Conservation (phyloP, 2,113 vertebrate species). For the Megalops atlanticus region DNA sequence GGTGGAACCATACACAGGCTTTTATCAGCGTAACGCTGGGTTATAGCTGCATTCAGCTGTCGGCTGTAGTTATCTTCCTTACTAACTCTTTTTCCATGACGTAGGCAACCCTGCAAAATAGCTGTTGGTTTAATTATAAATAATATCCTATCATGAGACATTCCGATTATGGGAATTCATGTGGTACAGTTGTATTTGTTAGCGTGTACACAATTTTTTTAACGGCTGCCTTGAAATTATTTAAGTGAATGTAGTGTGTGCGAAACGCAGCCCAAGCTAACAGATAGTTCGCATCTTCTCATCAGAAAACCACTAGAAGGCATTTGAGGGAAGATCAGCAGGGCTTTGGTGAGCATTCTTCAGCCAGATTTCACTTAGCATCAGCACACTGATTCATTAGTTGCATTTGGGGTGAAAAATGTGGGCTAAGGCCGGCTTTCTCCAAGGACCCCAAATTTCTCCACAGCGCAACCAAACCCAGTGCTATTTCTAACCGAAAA, state of each 20-base stretch:
- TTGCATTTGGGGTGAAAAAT: not conserved
- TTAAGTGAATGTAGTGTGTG: not conserved
- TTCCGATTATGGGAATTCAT: not conserved
- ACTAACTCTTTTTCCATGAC: constrained; percentile 6
- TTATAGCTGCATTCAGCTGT: not conserved
- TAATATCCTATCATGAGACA: constrained; percentile 3
- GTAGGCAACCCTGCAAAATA: not conserved
- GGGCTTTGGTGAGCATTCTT: not conserved
- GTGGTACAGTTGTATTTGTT: constrained; percentile 3
- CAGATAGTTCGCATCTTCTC: not conserved
- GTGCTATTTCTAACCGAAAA: not conserved
- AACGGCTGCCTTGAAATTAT: not conserved
- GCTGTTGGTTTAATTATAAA: not conserved
- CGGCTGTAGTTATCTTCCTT: not conserved
- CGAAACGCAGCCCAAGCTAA: not conserved
- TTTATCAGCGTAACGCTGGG: constrained; percentile 4
- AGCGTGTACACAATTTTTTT: not conserved
- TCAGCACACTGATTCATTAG: not conserved
- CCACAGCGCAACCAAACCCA: not conserved
- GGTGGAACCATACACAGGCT: constrained; percentile 24
- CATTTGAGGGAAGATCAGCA: constrained; percentile 11
- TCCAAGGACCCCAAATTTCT: not conserved
- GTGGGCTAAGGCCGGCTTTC: not conserved
- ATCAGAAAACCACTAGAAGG: not conserved
- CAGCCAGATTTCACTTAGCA: not conserved